Conservation (phyloP, 1,140 invertebrate species). For the fruit fly (Drosophila melanogaster) region DNA sequence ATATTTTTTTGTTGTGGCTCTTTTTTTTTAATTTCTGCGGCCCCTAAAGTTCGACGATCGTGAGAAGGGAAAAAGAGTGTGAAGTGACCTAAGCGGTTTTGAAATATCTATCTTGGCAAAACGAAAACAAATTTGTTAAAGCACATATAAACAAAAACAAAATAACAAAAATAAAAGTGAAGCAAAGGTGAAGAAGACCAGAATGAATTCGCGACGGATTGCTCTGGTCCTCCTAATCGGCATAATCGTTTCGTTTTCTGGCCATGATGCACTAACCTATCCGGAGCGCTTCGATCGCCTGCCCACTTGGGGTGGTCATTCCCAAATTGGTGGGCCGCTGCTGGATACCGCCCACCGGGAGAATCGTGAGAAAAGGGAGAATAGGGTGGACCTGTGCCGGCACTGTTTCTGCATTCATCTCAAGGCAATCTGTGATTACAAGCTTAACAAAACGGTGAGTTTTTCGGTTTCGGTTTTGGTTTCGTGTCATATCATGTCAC, state of each 20-base stretch:
- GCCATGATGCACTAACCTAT: background rate
- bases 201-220: background rate
- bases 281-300: constrained; percentile 4
- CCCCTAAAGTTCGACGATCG: constrained; percentile 23
- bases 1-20: constrained; percentile 8
- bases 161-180: constrained; percentile 4
- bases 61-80: background rate
- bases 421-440: constrained; percentile 37
- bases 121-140: constrained; percentile 16
- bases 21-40: constrained; percentile 39
- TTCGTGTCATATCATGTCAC: too few species aligned
- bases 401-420: constrained; percentile 38
- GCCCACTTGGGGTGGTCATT: background rate
- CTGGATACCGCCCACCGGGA: constrained; percentile 1
- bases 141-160: background rate
- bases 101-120: background rate
- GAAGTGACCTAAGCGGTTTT: constrained; percentile 12
- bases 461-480: background rate
- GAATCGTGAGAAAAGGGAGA: background rate
- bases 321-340: constrained; percentile 4
- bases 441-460: constrained; percentile 56
- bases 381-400: constrained; percentile 30
- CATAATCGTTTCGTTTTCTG: background rate
- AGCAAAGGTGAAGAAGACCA: background rate
- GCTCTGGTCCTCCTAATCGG: background rate